A percentile compares a stretch with the other conserved stretches of the same genome.
These are phyloP conservation scores for Acleris cristana DNA, from an alignment of 2,888 invertebrate species.

Conservation along the genomic window DNA sequence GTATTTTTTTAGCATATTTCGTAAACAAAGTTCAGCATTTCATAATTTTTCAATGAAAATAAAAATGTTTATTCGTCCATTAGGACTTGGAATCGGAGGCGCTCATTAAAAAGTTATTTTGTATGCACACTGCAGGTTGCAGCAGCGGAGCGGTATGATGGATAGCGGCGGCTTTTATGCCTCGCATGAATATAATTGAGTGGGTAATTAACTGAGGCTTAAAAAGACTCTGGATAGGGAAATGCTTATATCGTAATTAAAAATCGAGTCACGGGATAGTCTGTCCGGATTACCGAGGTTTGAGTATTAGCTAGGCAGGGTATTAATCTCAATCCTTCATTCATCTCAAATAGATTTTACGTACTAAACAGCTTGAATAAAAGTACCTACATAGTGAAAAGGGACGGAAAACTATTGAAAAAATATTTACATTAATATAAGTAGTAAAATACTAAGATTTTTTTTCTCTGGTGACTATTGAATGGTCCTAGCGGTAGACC, in stretches of 20 bases:
- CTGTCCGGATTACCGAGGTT: not conserved
- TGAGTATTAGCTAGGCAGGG: not conserved
- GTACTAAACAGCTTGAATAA: not conserved
- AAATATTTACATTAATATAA: no score
- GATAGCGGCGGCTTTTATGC: conserved; percentile 47
- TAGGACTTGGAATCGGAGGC: conserved; percentile 28
- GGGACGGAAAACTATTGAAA: no score
- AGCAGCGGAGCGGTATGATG: conserved; percentile 48
- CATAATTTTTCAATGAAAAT: not conserved
- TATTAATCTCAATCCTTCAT: not conserved
- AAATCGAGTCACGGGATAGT: not conserved
- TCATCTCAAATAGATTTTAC: not conserved
- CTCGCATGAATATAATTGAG: conserved; percentile 54
- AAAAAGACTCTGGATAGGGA: conserved; percentile 5
- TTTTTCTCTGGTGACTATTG: no score
- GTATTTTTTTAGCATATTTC: no score
- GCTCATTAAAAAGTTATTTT: conserved; percentile 34
- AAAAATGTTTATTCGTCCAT: conserved; percentile 15
- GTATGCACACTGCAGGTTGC: conserved; percentile 40
- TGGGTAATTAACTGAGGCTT: conserved; percentile 48
- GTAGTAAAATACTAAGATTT: no score
- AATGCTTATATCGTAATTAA: not conserved
- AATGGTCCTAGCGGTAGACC: no score
- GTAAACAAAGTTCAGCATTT: no score
- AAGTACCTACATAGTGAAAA: not conserved